Base-by-base conservation (phyloP, 2,797 vertebrate species). In the Cetoscarus ocellatus region DNA sequence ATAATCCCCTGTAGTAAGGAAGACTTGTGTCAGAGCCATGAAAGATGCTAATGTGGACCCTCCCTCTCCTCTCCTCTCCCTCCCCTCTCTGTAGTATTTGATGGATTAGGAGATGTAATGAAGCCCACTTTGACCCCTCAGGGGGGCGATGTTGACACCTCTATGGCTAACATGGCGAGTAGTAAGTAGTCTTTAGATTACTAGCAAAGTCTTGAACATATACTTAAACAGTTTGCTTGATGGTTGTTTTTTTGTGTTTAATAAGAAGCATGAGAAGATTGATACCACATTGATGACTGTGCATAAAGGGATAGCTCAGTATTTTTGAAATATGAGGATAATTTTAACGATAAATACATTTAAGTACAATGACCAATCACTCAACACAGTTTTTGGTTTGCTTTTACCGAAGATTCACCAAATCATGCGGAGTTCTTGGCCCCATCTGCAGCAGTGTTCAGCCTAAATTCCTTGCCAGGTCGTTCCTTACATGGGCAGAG, bases 91-190 rank as follows among this genome's bases (percentile, higher is more conserved):
- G 56, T 91, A 99, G 98, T 96, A 81, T 99, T 99, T 92, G 97
- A 97, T 91, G 97, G 97, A 79, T 89, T 99, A 97, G 98, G 97
- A 55, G 98, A 99, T 88, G 95, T 99, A 91, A 96, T 99, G 87
- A 98, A 97, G 95, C 98, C 98, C 82, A 97, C 97, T 15, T 92
- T 97, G 94, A 96, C 95, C 84, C 96, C 98, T 64, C 89, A 97
- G 75, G 93, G 95, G 13, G 96, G 96, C 8, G 97, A 99, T 83
- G 96, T 99, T 87, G 98, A 99, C 86, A 96, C 97, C 0, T 97
- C 97, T 78, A 96, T 99, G 91, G 98, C 97, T 89, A 99, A 96
- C 91, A 94, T 99, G 96, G 96, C 98, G 82, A 97, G 97, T 94
- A 99, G 98, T 99, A 95, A 96, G 98, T 98, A 82, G 67, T 68